Conservation (phyloP, 2,113 vertebrate genomes). For the Phoenicopterus ruber region DNA sequence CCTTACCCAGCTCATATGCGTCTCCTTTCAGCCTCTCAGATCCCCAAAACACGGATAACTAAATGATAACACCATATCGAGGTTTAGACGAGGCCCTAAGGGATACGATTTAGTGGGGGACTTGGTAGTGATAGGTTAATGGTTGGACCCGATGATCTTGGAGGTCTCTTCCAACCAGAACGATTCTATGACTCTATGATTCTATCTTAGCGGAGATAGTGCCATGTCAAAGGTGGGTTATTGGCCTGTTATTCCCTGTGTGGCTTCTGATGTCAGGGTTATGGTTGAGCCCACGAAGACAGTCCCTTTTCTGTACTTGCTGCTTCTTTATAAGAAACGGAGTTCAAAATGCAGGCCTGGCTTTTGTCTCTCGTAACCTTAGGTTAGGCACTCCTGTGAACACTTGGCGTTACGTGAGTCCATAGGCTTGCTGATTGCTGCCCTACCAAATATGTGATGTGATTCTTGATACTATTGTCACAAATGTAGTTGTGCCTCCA, state of each 20-base stretch:
- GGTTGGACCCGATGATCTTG: too few relatives aligned
- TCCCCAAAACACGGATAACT: not conserved
- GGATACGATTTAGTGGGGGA: too few relatives aligned
- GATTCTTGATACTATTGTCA: not conserved
- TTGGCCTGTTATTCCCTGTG: not conserved
- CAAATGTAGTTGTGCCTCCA: not conserved
- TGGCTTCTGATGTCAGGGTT: not conserved
- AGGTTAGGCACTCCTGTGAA: not conserved
- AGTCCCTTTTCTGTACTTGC: not conserved
- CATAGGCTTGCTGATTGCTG: not conserved
- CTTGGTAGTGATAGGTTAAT: too few relatives aligned
- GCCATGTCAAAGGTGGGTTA: not conserved
- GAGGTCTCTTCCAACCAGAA: too few relatives aligned
- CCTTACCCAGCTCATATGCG: not conserved
- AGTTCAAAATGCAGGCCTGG: not conserved
- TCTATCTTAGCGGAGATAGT: not conserved
- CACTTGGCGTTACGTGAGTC: not conserved
- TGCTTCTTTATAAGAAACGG: not conserved
- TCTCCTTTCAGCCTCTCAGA: not conserved
- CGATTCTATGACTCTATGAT: too few relatives aligned
- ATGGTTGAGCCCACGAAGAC: not conserved
- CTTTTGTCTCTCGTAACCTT: not conserved
- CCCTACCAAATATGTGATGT: accelerated
- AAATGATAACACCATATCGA: not conserved
- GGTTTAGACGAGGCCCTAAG: too few relatives aligned